Conservation (phyloP, 2,113 vertebrate genomes). For the Turdus rufiventris region DNA sequence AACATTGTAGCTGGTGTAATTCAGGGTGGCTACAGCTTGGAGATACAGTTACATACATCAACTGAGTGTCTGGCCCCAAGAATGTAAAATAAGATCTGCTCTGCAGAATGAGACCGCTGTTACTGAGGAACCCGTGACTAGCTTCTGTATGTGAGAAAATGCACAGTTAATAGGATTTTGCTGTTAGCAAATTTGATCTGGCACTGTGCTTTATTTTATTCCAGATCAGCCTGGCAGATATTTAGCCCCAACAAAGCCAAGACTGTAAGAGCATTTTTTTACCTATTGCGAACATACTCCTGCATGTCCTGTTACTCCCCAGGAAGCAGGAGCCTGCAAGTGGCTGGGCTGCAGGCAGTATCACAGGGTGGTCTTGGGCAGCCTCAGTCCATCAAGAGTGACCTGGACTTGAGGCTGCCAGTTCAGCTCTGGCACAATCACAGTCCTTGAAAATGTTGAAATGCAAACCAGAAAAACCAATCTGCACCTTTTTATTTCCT, state of each 20-base stretch:
- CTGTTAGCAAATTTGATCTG: slow-evolving; percentile 61
- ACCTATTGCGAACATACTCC: not conserved
- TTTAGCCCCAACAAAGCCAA: slow-evolving; percentile 34
- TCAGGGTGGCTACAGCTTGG: not conserved
- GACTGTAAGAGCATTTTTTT: slow-evolving; percentile 7
- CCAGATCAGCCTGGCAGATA: slow-evolving; percentile 23
- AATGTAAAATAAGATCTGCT: slow-evolving; percentile 52
- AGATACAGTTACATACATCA: not conserved
- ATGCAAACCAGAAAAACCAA: not conserved
- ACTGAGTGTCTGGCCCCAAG: not conserved
- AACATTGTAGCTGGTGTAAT: not conserved
- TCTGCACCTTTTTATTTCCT: not conserved
- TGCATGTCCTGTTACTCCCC: accelerated
- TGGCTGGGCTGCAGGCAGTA: not conserved
- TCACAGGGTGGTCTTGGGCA: accelerated
- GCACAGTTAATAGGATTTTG: slow-evolving; percentile 69
- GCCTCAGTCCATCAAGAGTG: not conserved
- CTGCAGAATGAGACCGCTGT: slow-evolving; percentile 47
- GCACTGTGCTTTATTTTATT: slow-evolving; percentile 40
- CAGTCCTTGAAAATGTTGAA: not conserved
- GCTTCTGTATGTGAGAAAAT: slow-evolving; percentile 64
- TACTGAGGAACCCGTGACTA: slow-evolving; percentile 50
- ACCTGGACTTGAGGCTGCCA: not conserved
- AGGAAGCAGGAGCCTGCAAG: not conserved
- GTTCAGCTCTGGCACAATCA: not conserved